Base-by-base conservation (phyloP, 2,113 vertebrate genomes). In the Phrynocephalus versicolor region DNA sequence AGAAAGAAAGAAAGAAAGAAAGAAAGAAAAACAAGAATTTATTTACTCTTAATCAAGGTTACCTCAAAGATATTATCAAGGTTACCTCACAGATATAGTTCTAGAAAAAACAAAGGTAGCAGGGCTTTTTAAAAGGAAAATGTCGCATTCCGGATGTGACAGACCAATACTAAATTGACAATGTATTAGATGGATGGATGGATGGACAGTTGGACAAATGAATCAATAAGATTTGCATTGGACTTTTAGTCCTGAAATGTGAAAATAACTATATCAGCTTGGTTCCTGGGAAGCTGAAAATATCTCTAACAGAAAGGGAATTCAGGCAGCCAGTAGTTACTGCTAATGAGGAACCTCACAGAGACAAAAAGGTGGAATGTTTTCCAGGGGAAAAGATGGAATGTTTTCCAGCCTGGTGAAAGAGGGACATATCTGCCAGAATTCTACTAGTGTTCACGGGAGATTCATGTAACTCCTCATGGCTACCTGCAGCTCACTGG, bases 1-100 rank as follows among this genome's bases (percentile, higher is more conserved):
- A 88, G 9, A 30, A 27, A 23, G 27, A 9, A n/a, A n/a, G 89
- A 92, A 70, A 30, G 60, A 39, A 81, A 55, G 3, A 21, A 65
- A 87, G 75, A 27, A 25, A 88, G 9, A 30, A 27, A 23, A 65
- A 9, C 9, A 89, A 91, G 57, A 16, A 60, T 39, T 6, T 21
- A 39, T 30, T 55, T 14, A 69, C 16, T 62, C 19, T 41, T 37
- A 19, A 6, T 55, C 3, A 67, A 82, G 35, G 27, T 23, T 41
- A 60, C 27, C 57, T 64, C 6, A 51, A 8, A 30, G 73, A 74
- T 51, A 13, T 5, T n/a, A n/a, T n/a, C n/a, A n/a, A 71, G 35
- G 27, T 23, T 41, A 60, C 27, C 57, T 64, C 6, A 51, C 14
- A 30, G 73, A 74, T 51, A 13, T 5, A 62, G 30, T 60, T 33